These are phyloP conservation scores for Collichthys lucidus DNA, from an alignment of 2,113 vertebrate genomes.

Conservation along the genomic window DNA sequence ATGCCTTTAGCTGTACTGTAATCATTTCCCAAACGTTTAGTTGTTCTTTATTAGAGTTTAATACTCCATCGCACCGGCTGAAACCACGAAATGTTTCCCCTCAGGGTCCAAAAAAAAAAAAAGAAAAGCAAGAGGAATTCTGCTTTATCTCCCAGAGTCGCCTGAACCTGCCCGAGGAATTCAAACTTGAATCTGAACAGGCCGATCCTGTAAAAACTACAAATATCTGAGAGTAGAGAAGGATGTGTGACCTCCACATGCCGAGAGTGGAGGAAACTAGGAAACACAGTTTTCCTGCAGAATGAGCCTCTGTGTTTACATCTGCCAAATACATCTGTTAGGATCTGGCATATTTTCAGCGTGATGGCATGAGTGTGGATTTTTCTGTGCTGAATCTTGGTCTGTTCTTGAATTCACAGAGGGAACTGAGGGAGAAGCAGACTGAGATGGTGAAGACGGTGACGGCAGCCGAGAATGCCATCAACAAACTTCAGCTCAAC, in stretches of 20 bases:
- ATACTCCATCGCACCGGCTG: neutral
- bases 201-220: neutral
- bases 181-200: slow-evolving; percentile 12
- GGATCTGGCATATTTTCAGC: neutral
- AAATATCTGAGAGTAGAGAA: neutral
- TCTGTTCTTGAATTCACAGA: slow-evolving; percentile 68
- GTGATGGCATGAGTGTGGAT: neutral
- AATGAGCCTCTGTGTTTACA: slow-evolving; percentile 16
- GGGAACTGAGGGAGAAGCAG: slow-evolving; percentile 81
- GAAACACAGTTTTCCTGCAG: neutral
- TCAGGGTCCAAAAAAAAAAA: neutral
- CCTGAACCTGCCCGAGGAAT: slow-evolving; percentile 72
- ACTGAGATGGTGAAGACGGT: slow-evolving; percentile 81
- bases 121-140: neutral
- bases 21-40: accelerated
- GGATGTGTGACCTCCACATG: neutral
- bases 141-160: neutral
- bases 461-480: slow-evolving; percentile 85
- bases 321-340: neutral
- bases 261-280: neutral
- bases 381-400: neutral
- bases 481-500: slow-evolving; percentile 87
- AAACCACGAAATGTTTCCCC: neutral
- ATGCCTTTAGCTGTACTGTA: neutral
- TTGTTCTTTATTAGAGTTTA: neutral